Percentiles rank a stretch among this genome's conserved stretches.
phyloP scores from a whole-genome alignment of 2,888 invertebrate genomes.

The Lepetodrilus schrolli region DNA sequence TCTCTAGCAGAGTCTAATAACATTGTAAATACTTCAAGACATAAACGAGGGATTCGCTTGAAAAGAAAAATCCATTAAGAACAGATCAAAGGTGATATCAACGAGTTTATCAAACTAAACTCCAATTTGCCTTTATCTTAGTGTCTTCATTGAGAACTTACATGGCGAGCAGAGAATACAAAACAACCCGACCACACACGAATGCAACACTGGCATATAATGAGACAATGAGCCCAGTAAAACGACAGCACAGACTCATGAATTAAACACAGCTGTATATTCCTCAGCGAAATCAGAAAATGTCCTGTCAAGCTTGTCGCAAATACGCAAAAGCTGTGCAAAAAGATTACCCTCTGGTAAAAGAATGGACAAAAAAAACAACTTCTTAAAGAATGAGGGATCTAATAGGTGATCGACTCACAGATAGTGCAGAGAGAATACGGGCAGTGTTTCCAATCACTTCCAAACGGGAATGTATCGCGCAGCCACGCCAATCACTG shows the following conservation, averaged over 20 bases:
- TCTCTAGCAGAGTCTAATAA: not conserved
- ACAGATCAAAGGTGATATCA: not conserved
- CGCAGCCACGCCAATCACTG: not conserved
- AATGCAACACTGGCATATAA: too few species aligned
- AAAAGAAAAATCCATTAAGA: not conserved
- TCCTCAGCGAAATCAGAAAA: not conserved
- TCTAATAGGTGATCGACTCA: not conserved
- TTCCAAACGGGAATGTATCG: slow-evolving; percentile 1
- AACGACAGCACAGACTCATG: not conserved
- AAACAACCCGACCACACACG: too few species aligned
- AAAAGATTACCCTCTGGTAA: not conserved
- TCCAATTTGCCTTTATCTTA: not conserved
- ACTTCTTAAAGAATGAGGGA: not conserved
- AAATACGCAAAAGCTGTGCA: not conserved
- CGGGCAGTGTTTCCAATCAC: slow-evolving; percentile 7
- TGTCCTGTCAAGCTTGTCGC: not conserved
- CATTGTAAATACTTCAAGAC: slow-evolving; percentile 1
- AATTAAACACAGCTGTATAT: not conserved
- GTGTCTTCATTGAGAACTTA: not conserved
- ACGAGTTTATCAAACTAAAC: not conserved
- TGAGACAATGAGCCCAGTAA: not conserved
- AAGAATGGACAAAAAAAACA: too few species aligned
- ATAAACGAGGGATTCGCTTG: not conserved
- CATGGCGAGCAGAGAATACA: too few species aligned
- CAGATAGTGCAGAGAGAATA: not conserved